phyloP scores from a whole-genome alignment of 2,888 invertebrate genomes.

The Sminthurinus aureus region DNA sequence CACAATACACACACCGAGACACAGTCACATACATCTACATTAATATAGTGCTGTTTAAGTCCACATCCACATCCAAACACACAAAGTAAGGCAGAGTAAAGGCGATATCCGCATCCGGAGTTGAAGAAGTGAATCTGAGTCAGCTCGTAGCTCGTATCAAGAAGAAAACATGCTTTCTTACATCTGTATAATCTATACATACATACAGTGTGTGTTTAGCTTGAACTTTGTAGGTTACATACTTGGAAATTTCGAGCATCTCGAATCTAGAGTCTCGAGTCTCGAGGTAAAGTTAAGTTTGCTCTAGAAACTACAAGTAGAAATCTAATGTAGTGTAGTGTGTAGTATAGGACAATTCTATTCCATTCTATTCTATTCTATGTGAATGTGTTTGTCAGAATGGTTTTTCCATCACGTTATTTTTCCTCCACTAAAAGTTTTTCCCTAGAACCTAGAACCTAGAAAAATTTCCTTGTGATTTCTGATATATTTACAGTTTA shows the following conservation, averaged over 20 bases:
- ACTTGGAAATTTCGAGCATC: too few species aligned
- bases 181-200: too few species aligned
- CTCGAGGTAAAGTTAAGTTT: constrained; percentile 1
- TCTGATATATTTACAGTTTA: too few species aligned
- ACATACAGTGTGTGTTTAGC: too few species aligned
- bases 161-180: background rate
- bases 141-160: background rate
- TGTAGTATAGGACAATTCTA: background rate
- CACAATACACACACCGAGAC: background rate
- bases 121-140: background rate
- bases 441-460: background rate
- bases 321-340: too few species aligned
- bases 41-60: background rate
- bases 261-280: background rate
- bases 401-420: background rate
- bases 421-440: background rate
- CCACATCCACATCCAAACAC: background rate
- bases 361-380: background rate
- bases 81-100: background rate
- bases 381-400: background rate
- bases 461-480: background rate
- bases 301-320: constrained; percentile 2
- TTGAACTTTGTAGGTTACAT: too few species aligned
- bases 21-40: background rate
- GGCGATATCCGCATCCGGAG: background rate